Conservation (phyloP, 2,797 vertebrate species). For the Vireo griseus region DNA sequence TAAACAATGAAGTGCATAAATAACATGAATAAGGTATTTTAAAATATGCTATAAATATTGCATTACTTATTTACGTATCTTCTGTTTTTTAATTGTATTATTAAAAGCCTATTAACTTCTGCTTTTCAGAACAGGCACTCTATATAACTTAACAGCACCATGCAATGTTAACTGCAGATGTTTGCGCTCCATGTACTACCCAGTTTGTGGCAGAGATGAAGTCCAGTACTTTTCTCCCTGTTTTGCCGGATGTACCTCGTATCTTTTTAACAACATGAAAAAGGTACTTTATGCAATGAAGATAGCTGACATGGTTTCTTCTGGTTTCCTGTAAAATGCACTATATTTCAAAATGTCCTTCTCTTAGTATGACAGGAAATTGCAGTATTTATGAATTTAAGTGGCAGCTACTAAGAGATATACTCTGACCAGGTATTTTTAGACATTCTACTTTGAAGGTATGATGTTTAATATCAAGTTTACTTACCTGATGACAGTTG, state of each 20-base stretch:
- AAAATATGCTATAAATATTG: neutral
- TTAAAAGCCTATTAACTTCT: neutral
- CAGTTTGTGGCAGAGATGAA: conserved; percentile 75
- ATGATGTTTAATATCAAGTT: neutral
- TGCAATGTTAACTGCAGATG: conserved; percentile 77
- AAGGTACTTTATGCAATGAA: conserved; percentile 61
- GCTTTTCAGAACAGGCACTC: conserved; percentile 64
- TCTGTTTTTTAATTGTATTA: neutral
- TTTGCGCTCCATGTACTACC: conserved; percentile 69
- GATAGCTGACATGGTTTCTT: neutral
- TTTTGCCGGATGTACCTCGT: conserved; percentile 73
- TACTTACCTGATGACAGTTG: neutral
- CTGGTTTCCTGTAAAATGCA: neutral
- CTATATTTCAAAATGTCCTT: neutral
- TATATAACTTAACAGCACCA: conserved; percentile 66
- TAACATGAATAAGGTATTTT: neutral
- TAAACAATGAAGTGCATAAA: neutral
- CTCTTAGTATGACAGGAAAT: neutral
- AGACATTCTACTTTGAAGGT: neutral
- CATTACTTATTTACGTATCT: neutral
- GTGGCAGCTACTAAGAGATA: neutral
- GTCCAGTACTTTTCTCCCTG: conserved; percentile 82
- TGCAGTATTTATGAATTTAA: neutral
- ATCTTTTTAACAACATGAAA: neutral
- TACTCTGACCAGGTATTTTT: neutral